phyloP scores from a whole-genome alignment of 2,888 invertebrate species.

The Agonopterix arenella region DNA sequence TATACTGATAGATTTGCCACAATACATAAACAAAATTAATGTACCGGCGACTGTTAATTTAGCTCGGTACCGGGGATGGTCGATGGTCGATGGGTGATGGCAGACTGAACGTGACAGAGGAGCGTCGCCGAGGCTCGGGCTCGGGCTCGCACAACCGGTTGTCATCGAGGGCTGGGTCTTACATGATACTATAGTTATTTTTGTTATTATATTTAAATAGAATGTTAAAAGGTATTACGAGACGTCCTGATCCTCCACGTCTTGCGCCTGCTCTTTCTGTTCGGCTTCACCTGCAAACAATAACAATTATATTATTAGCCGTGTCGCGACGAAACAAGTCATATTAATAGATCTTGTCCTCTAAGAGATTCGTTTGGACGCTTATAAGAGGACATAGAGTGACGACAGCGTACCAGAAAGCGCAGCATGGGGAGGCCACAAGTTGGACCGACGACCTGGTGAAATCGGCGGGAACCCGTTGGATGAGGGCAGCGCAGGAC shows the following conservation, averaged over 20 bases:
- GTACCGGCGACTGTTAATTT: constrained; percentile 8
- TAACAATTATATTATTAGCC: background rate
- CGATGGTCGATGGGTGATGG: background rate
- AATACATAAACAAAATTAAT: constrained; percentile 42
- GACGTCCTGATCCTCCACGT: constrained; percentile 96
- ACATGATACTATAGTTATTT: constrained; percentile 73
- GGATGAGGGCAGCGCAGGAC: no score
- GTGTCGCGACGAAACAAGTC: no score
- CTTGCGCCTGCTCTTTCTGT: constrained; percentile 93
- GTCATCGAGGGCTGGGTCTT: constrained; percentile 59
- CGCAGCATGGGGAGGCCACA: no score
- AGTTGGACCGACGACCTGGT: no score
- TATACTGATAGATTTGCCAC: constrained; percentile 60
- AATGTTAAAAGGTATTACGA: constrained; percentile 83
- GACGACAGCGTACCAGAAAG: no score
- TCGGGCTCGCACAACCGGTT: background rate
- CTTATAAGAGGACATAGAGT: no score
- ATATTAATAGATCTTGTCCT: no score
- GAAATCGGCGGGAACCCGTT: no score
- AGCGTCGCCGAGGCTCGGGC: background rate
- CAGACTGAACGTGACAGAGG: background rate
- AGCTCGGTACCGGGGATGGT: constrained; percentile 1
- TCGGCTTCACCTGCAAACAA: constrained; percentile 87
- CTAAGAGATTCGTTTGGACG: no score
- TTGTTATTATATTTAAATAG: constrained; percentile 68